Base-by-base conservation (phyloP, 2,888 invertebrate genomes). In the Frankliniella fusca region DNA sequence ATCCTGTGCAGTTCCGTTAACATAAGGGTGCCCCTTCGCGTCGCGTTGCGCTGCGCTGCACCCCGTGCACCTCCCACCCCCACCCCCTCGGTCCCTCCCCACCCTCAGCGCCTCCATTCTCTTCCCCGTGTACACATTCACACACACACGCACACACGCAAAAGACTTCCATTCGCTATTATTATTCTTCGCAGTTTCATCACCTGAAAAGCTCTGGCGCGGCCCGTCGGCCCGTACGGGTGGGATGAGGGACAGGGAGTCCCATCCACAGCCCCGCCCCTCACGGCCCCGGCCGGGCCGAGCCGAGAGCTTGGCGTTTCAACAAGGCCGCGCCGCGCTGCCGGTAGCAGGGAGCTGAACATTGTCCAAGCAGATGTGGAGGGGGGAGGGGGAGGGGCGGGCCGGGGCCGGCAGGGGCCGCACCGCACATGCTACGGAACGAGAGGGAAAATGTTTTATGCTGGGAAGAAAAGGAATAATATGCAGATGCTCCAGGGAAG, bases 361-460 rank as follows among this genome's bases (percentile, higher is more conserved):
- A 70, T 70, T 70, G 70, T 70, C 70, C 70, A 23, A 20, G 70
- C 70, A 23, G 70, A 23, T 11, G 11, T 20, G 70, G 8, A 15
- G 8, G 54, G 54, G 54, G 54, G 54, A 1, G 61, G 61, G 18
- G n/a, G 3, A 54, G 7, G n/a, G n/a, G n/a, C n/a, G n/a, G n/a
- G n/a, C n/a, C n/a, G n/a, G n/a, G n/a, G n/a, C n/a, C n/a, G n/a
- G 3, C 38, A 5, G 38, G 38, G 3, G 38, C 38, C 3, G 38
- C 38, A 38, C 38, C 18, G 54, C 54, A 54, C 70, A 70, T 23
- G 70, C 20, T 70, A 70, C 23, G 70, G 23, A 70, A 70, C n/a
- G 23, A 70, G 70, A 70, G 70, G n/a, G 70, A 70, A 70, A 70
- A 70, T 70, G 70, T 70, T 70, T 70, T 70, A 70, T 70, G 70